Base-by-base conservation (phyloP, 2,888 invertebrate genomes). In the Cephus rjabovi region DNA sequence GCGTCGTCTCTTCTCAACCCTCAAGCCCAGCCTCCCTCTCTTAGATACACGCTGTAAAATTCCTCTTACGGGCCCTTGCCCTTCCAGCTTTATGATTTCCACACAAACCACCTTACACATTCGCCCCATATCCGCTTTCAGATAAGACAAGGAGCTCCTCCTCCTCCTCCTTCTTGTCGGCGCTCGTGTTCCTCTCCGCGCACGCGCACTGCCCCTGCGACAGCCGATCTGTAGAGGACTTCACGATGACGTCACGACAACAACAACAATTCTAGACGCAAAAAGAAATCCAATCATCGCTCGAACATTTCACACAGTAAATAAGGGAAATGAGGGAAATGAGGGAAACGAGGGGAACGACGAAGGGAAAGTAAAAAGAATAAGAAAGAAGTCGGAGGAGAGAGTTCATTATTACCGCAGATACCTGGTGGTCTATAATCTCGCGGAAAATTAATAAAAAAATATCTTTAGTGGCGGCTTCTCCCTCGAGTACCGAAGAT, bases 51-150 rank as follows among this genome's bases (percentile, higher is more conserved):
- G 70, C 70, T 70, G 77, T 79, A 79, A 79, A 79, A 79, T 77
- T 78, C 69, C 34, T 77, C 73, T 75, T 75, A 78, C 75, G 75
- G 70, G 71, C 37, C 70, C 75, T 35, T n/a, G 40, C 70, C 34
- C 34, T 11, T 11, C 23, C 74, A 33, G 74, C 77, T 79, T 79
- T 79, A 79, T 75, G 77, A 79, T 79, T 73, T 70, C 75, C 74
- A 75, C 69, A n/a, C 69, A 74, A 78, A 73, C 34, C 73, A 73
- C 71, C 56, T 34, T n/a, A 12, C 12, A n/a, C 70, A 1, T 70
- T 33, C 70, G 12, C 70, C 70, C 30, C 70, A 0, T 30, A 70
- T 70, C 30, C 30, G 30, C 70, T 30, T 31, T 70, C 70, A 34
- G 77, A 79, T 78, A 77, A 79, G 79, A 73, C 75, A 75, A 73